These are phyloP conservation scores for Dasypogon diadema DNA, from an alignment of 2,888 invertebrate genomes.

Conservation along the genomic window DNA sequence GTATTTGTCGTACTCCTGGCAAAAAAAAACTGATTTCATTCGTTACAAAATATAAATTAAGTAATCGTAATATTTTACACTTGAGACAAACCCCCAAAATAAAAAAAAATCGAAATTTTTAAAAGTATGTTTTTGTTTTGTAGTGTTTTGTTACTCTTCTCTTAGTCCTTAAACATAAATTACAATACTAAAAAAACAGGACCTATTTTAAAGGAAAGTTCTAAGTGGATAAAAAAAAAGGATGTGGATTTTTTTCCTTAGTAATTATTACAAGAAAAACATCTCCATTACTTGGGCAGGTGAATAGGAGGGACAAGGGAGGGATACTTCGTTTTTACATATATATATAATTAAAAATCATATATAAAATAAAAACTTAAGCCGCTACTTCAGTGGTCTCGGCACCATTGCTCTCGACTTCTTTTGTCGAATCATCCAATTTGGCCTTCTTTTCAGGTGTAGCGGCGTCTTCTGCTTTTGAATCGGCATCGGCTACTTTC, in stretches of 20 bases:
- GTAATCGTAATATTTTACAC: constrained; percentile 39
- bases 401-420: constrained; percentile 67
- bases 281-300: not conserved
- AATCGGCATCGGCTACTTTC: constrained; percentile 63
- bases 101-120: constrained; percentile 30
- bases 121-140: constrained; percentile 39
- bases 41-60: constrained; percentile 30
- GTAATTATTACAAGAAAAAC: constrained; percentile 3
- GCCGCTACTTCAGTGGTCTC: constrained; percentile 69
- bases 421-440: constrained; percentile 67
- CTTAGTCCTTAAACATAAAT: constrained; percentile 53
- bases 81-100: constrained; percentile 31
- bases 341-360: constrained; percentile 57
- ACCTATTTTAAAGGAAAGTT: constrained; percentile 44
- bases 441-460: constrained; percentile 69
- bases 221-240: constrained; percentile 15
- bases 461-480: constrained; percentile 65
- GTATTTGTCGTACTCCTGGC: constrained; percentile 11
- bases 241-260: constrained; percentile 7
- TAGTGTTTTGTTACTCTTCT: constrained; percentile 42
- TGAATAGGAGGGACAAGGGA: constrained; percentile 13
- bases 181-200: constrained; percentile 54
- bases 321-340: constrained; percentile 58
- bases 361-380: constrained; percentile 61
- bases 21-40: constrained; percentile 19